Conservation (phyloP, 2,888 invertebrate genomes). For the Leptinotarsa juncta region DNA sequence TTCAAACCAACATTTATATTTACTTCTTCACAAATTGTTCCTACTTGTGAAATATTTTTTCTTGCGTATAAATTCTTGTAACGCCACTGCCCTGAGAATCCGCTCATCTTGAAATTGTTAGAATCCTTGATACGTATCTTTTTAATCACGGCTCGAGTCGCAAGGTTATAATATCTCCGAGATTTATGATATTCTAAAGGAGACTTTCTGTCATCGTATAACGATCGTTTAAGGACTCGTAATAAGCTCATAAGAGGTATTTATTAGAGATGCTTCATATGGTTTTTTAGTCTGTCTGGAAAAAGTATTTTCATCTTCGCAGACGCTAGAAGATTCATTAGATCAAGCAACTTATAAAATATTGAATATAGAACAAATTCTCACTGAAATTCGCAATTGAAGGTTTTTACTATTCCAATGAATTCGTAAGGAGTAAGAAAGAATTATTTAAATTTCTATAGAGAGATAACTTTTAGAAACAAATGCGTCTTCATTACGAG, state of each 20-base stretch:
- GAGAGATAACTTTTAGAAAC: too few species aligned
- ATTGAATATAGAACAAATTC: conserved; percentile 3
- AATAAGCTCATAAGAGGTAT: conserved; percentile 26
- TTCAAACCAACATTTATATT: too few species aligned
- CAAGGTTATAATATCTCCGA: conserved; percentile 22
- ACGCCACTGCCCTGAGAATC: background rate
- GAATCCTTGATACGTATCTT: conserved; percentile 18
- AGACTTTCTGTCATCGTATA: conserved; percentile 21
- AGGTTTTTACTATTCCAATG: too few species aligned
- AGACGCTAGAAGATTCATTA: background rate
- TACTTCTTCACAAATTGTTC: too few species aligned
- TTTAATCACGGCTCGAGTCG: conserved; percentile 14
- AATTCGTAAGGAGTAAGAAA: too few species aligned
- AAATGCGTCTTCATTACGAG: too few species aligned
- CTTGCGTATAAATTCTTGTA: background rate
- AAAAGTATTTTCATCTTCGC: conserved; percentile 6
- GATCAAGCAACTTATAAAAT: conserved; percentile 1
- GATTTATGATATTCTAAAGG: conserved; percentile 23
- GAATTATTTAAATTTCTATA: too few species aligned
- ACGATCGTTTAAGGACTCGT: conserved; percentile 22
- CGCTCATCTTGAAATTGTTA: background rate
- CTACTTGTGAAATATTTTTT: too few species aligned
- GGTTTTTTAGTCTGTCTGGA: conserved; percentile 22
- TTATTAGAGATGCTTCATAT: conserved; percentile 28
- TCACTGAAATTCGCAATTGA: background rate